Evolutionary conservation across 1,140 invertebrate species (phyloP), one percentile per base, ranked within the genome.

Genomic region (Pseudomyrmex concolor): DNA sequence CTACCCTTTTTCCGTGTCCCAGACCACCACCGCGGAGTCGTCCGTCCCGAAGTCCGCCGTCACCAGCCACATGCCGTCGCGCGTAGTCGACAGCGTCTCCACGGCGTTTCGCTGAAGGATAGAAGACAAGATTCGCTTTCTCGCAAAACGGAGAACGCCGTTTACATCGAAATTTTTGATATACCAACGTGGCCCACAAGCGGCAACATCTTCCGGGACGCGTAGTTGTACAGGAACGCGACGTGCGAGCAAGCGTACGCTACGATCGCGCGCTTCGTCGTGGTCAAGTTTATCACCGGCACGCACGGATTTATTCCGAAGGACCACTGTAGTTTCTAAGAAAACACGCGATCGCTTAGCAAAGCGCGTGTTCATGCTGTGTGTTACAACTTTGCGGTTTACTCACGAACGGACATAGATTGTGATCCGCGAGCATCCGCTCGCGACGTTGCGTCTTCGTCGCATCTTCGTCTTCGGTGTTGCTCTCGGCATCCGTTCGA

Each of bases 141-240:
- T 10, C 50, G 13, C 50, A 51, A 51, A 10, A 13, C 50, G 13
- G 3, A 2, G 50, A 51, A 51, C 2, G 13, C 9, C 50, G 50
- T 13, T 51, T 2, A 13, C 9, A 12, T 51, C 50, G 13, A 51
- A 2, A 13, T 51, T 34, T 34, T 0, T 34, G 34, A 70, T 86
- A 70, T 86, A 84, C 94, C 92, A 86, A 96, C 95, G 87, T 96
- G 95, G 54, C 95, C 95, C 84, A 95, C 94, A 22, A 96, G 90
- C 86, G 95, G 94, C 73, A 92, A 91, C 93, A 95, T 95, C 50
- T 94, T 90, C 63, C 94, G 94, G 0, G 89, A 90, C 2, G 86
- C 90, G 91, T 95, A 95, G 90, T 96, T 92, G 86, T 95, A 96
- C 0, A 96, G 78, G 2, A 95, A 92, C 2, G 89, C 93, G 71